These are phyloP conservation scores for Cactoblastis cactorum DNA, from an alignment of 2,888 invertebrate species.

Conservation along the genomic window DNA sequence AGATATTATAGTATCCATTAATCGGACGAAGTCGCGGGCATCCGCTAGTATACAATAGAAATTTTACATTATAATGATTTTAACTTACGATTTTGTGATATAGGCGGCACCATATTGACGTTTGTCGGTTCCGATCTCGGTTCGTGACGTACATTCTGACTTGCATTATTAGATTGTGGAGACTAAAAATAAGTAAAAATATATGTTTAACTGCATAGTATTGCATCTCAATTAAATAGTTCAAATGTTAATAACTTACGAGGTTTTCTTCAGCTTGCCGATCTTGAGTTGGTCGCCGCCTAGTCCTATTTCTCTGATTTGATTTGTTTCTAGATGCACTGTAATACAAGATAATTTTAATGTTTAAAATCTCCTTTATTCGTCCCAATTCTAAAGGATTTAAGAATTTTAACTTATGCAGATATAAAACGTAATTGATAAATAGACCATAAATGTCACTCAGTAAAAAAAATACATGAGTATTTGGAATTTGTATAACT, in stretches of 20 bases:
- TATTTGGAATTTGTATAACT: no score
- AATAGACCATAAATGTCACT: no score
- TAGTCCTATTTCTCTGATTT: constrained; percentile 59
- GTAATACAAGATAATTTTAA: constrained; percentile 15
- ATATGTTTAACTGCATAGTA: neutral
- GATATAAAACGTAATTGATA: no score
- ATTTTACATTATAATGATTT: no score
- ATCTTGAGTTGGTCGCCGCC: constrained; percentile 59
- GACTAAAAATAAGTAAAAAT: constrained; percentile 29
- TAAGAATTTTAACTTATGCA: no score
- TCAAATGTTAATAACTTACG: constrained; percentile 35
- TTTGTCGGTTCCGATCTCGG: constrained; percentile 51
- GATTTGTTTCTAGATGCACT: constrained; percentile 66
- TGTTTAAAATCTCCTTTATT: no score
- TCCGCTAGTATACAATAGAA: no score
- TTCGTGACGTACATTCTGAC: constrained; percentile 53
- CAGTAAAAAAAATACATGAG: no score
- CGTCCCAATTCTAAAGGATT: no score
- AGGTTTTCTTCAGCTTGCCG: constrained; percentile 54
- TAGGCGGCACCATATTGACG: constrained; percentile 62
- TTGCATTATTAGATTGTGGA: constrained; percentile 45
- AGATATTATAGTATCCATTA: no score
- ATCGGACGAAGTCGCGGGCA: no score
- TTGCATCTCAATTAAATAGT: no score
- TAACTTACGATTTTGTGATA: constrained; percentile 54